Evolutionary conservation across 2,888 invertebrate species (phyloP).

Genomic region (Rotaria magnacalcarata): DNA sequence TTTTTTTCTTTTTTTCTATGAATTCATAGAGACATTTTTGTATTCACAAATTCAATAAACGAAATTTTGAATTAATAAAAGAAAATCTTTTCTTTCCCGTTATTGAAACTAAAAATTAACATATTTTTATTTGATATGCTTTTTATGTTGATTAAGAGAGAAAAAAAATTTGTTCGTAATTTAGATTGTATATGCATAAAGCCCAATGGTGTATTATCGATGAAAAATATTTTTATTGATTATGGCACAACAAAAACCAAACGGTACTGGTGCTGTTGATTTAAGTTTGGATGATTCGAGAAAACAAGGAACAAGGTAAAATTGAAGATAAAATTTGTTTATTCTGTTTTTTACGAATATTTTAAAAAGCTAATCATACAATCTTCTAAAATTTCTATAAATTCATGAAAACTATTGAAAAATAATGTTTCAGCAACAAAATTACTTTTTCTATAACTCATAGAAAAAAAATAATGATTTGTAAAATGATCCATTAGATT

Average conservation of each 20-base stretch:
- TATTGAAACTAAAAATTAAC: too few relatives aligned
- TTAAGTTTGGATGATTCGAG: slow-evolving; percentile 1
- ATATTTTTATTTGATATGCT: too few relatives aligned
- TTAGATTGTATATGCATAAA: slow-evolving; percentile 14
- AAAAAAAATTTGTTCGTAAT: not conserved
- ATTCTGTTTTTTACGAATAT: too few relatives aligned
- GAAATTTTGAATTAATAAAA: not conserved
- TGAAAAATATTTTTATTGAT: not conserved
- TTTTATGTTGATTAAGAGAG: too few relatives aligned
- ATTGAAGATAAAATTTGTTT: not conserved
- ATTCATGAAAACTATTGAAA: too few relatives aligned
- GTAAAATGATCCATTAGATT: not conserved
- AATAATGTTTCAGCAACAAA: too few relatives aligned
- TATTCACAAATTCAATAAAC: not conserved
- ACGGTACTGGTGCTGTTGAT: not conserved
- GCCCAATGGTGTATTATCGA: not conserved
- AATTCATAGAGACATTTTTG: not conserved
- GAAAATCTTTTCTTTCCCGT: not conserved
- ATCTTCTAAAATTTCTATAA: too few relatives aligned
- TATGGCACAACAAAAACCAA: slow-evolving; percentile 11
- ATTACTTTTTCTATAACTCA: not conserved
- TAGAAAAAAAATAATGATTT: not conserved
- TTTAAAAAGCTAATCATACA: too few relatives aligned
- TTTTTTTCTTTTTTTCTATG: not conserved
- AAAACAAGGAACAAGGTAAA: not conserved